Conservation (phyloP, 2,797 vertebrate genomes). For the Gallinago stenura region DNA sequence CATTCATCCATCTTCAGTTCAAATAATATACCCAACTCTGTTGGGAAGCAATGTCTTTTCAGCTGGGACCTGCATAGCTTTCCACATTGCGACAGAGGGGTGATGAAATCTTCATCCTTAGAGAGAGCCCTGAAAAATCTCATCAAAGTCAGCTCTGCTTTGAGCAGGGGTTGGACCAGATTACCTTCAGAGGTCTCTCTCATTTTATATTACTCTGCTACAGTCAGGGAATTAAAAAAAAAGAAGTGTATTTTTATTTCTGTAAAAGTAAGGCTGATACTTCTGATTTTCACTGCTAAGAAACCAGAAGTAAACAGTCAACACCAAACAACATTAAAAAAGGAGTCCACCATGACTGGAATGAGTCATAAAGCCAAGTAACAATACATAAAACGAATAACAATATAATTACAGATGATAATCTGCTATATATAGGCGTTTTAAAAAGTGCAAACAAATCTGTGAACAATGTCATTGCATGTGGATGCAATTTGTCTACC, state of each 20-base stretch:
- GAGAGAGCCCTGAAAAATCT: not conserved
- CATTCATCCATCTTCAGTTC: not conserved
- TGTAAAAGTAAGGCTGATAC: not conserved
- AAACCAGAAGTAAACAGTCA: not conserved
- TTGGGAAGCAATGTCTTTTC: not conserved
- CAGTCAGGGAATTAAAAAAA: not conserved
- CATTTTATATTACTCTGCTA: not conserved
- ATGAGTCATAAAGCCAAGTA: not conserved
- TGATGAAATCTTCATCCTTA: not conserved
- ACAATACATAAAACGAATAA: conserved; percentile 5
- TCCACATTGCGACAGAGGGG: not conserved
- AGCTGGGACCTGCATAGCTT: not conserved
- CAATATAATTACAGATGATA: not conserved
- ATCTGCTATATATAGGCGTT: not conserved
- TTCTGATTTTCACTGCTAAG: not conserved
- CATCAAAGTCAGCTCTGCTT: not conserved
- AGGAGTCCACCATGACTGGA: not conserved
- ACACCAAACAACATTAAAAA: not conserved
- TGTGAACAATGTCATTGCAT: not conserved
- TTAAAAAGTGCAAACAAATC: not conserved
- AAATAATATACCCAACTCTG: not conserved
- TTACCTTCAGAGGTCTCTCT: not conserved
- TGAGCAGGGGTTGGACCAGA: not conserved
- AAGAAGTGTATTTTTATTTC: not conserved
- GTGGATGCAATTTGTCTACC: not conserved